These are phyloP conservation scores for Porites lutea DNA, from an alignment of 64 coral and sea anemone species.

Conservation along the genomic window DNA sequence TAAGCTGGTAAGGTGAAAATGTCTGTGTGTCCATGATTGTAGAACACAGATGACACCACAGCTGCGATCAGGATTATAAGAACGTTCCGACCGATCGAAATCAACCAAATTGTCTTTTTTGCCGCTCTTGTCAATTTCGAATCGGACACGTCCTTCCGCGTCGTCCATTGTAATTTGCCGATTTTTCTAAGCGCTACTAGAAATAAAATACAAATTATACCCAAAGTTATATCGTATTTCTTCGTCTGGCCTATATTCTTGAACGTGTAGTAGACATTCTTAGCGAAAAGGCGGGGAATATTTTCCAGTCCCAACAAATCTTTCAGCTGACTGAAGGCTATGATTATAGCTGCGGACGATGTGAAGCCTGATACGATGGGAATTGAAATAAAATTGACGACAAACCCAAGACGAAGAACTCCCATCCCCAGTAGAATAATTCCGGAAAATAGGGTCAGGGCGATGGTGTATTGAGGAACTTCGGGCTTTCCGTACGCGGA, in stretches of 20 bases:
- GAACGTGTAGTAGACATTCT: slow-evolving; percentile 84
- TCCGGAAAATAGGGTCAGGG: slow-evolving; percentile 79
- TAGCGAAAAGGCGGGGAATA: slow-evolving; percentile 72
- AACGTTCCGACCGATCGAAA: slow-evolving; percentile 86
- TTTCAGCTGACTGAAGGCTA: slow-evolving; percentile 89
- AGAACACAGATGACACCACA: slow-evolving; percentile 54
- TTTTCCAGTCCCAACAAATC: slow-evolving; percentile 86
- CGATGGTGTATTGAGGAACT: slow-evolving; percentile 61
- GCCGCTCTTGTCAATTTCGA: slow-evolving; percentile 49
- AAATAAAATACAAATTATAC: slow-evolving; percentile 76
- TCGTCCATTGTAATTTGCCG: slow-evolving; percentile 70
- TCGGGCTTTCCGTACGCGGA: slow-evolving; percentile 84
- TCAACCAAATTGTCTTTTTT: slow-evolving; percentile 83
- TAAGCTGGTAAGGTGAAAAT: slow-evolving; percentile 82
- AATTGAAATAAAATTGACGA: slow-evolving; percentile 95
- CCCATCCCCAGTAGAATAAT: slow-evolving; percentile 94
- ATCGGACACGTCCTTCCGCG: slow-evolving; percentile 35
- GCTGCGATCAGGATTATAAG: slow-evolving; percentile 77
- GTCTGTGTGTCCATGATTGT: slow-evolving; percentile 61
- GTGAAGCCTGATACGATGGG: slow-evolving; percentile 93
- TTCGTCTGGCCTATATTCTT: slow-evolving; percentile 85
- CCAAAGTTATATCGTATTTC: slow-evolving; percentile 87
- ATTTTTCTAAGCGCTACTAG: slow-evolving; percentile 69
- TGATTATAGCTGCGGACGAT: slow-evolving; percentile 91
- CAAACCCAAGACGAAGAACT: slow-evolving; percentile 86